Evolutionary conservation across 2,888 invertebrate species (phyloP).

Genomic region (Andrena bucephala): DNA sequence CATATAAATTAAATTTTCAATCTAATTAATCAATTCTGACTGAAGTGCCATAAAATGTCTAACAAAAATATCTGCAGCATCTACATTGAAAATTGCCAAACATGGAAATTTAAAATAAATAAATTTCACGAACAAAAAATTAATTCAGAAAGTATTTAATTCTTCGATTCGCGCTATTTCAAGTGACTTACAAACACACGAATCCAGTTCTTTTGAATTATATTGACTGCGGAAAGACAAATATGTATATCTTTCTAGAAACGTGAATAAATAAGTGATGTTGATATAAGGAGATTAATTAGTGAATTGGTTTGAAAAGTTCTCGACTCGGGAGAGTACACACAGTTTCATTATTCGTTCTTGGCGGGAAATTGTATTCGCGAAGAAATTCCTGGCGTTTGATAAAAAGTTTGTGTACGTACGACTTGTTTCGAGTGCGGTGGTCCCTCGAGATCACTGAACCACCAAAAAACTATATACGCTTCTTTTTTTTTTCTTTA

Average conservation of each 20-base stretch:
- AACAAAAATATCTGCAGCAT: neutral
- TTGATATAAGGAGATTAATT: no score
- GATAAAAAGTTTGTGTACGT: conserved; percentile 1
- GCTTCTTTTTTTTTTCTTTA: conserved; percentile 41
- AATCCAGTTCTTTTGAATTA: no score
- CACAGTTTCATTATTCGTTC: neutral
- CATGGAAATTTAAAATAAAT: no score
- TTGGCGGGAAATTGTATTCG: conserved; percentile 17
- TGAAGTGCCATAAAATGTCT: neutral
- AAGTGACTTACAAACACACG: no score
- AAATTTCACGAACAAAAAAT: no score
- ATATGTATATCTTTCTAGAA: no score
- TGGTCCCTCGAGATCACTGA: conserved; percentile 14
- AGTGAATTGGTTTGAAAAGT: neutral
- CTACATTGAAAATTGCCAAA: no score
- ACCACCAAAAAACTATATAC: conserved; percentile 29
- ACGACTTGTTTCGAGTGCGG: neutral
- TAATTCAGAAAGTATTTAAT: no score
- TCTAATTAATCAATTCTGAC: neutral
- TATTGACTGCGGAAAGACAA: no score
- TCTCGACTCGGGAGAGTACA: neutral
- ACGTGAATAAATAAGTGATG: no score
- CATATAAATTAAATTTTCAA: neutral
- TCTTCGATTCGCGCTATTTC: no score
- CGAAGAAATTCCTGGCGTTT: neutral